Evolutionary conservation across 2,888 invertebrate species (phyloP), one percentile per base, ranked within the genome.

Genomic region (Eilema caniola): DNA sequence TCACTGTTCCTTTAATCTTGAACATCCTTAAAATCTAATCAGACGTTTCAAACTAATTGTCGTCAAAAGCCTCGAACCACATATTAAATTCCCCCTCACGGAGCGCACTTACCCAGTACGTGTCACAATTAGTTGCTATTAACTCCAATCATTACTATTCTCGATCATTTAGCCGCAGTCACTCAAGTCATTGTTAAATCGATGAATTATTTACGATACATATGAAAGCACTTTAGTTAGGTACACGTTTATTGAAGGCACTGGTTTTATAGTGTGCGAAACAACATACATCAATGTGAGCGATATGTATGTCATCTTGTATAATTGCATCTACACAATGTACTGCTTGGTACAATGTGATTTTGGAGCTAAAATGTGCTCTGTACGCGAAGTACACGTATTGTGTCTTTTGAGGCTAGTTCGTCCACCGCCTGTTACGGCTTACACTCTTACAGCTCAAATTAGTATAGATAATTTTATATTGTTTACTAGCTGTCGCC

Each of bases 61-160:
- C 28, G 28, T 28, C n/a, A n/a, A 53, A 47, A 53, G 64, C 53
- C 33, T 37, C 33, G 61, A 62, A 66, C 66, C 62, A 66, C 41
- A 62, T 62, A 66, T 66, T 70, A 70, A 71, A 71, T 60, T 33
- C 41, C 33, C 59, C 63, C 37, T 66, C 60, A 56, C 62, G 62
- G 66, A 66, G 62, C 66, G 24, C 70, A 66, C 67, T 71, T 67
- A 67, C 71, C 31, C 8, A 33, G 31, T 33, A 41, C 37, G 66
- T 41, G 53, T 63, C 59, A 37, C 71, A 71, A 67, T 71, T 71
- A 71, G 24, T n/a, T 16, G 56, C 67, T 56, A 71, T 71, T 71
- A 70, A 12, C 67, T 24, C 23, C 57, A 62, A 23, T 47, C 47
- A 66, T 66, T 67, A 66, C 41, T 62, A 31, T 64, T 67, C 67